Conservation (phyloP, 1,140 invertebrate genomes). For the Caerostris extrusa region DNA sequence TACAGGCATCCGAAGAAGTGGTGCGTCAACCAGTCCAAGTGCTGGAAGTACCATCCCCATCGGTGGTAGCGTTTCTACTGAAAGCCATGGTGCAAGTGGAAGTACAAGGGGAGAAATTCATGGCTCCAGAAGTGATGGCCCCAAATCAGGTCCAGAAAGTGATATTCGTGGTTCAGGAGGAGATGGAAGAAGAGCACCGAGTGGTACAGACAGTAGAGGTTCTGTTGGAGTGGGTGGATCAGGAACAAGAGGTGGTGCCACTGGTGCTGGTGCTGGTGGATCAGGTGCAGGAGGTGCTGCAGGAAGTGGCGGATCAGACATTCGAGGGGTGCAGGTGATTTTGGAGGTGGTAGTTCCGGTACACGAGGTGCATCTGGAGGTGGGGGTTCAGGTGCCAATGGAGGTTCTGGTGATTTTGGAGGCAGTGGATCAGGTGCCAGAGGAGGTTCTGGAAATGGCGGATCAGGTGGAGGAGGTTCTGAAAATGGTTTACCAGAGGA, state of each 20-base stretch:
- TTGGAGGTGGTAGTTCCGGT: neutral
- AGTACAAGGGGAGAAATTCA: neutral
- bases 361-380: neutral
- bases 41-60: neutral
- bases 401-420: neutral
- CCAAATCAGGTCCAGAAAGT: neutral
- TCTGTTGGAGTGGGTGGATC: neutral
- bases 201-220: neutral
- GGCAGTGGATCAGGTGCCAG: neutral
- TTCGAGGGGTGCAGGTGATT: neutral
- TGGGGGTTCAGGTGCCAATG: neutral
- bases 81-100: neutral
- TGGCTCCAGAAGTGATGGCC: neutral
- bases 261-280: neutral
- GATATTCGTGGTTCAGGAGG: neutral
- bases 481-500: no score
- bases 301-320: neutral
- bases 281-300: neutral
- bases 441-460: no score
- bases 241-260: neutral
- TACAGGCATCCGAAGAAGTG: slow-evolving; percentile 36
- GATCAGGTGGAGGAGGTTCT: neutral
- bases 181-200: slow-evolving; percentile 16
- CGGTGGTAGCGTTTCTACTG: neutral
- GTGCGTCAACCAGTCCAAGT: slow-evolving; percentile 36